These are phyloP conservation scores for Brachionus manjavacas DNA, from an alignment of 1,140 invertebrate genomes.

Conservation along the genomic window DNA sequence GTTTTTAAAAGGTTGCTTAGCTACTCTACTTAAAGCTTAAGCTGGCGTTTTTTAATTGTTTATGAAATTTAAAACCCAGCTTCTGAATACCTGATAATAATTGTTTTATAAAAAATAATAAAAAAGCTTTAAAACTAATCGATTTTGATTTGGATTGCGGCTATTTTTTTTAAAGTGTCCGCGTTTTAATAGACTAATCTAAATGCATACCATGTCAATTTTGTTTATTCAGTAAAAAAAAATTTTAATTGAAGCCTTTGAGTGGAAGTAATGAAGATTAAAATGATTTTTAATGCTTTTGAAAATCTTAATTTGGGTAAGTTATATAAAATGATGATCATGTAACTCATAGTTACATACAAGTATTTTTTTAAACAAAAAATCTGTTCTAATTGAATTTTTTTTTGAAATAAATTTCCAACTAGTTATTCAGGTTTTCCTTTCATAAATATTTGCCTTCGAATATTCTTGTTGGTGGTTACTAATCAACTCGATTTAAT, in stretches of 20 bases:
- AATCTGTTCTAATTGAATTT: background rate
- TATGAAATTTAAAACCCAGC: background rate
- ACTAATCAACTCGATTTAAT: background rate
- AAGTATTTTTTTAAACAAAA: background rate
- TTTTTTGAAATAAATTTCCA: background rate
- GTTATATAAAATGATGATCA: constrained; percentile 8
- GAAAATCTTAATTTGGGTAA: background rate
- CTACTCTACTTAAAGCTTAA: constrained; percentile 26
- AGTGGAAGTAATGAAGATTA: background rate
- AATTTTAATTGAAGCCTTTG: background rate
- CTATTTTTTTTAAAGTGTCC: background rate
- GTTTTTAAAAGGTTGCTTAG: constrained; percentile 34
- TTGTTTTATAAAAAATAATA: background rate
- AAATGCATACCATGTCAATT: background rate
- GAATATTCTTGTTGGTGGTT: background rate
- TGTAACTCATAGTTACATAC: constrained; percentile 25
- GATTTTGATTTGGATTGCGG: background rate
- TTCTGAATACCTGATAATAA: constrained; percentile 24
- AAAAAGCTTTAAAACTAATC: background rate
- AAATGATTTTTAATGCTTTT: background rate
- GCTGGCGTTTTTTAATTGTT: constrained; percentile 17
- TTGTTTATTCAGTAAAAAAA: constrained; percentile 7
- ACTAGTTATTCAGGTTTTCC: background rate
- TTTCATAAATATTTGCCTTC: background rate
- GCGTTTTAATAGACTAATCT: background rate